Conservation (phyloP, 1,140 invertebrate species). For the Zophobas atratus region DNA sequence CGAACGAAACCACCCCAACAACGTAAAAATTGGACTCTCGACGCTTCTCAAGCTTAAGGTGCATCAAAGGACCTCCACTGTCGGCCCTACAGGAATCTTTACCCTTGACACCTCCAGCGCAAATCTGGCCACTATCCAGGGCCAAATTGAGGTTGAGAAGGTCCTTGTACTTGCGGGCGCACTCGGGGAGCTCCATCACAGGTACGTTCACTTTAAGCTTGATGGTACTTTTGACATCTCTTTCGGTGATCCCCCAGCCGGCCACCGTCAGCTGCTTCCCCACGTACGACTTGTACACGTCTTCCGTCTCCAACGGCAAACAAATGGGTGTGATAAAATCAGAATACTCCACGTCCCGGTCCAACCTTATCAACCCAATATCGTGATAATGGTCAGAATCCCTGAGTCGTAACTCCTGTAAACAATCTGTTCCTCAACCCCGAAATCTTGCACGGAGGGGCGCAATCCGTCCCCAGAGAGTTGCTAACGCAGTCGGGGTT, state of each 20-base stretch:
- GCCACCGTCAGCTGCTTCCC: constrained; percentile 77
- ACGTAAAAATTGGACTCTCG: constrained; percentile 71
- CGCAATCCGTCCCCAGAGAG: constrained; percentile 67
- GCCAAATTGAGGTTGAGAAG: background rate
- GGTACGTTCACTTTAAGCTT: constrained; percentile 70
- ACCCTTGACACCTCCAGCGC: constrained; percentile 72
- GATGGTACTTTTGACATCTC: constrained; percentile 71
- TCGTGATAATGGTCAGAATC: constrained; percentile 79
- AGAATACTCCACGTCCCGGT: constrained; percentile 71
- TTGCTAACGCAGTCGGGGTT: constrained; percentile 72
- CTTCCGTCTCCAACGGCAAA: constrained; percentile 73
- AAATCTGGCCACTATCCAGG: constrained; percentile 68
- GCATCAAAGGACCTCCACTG: constrained; percentile 83
- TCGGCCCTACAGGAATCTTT: constrained; percentile 71
- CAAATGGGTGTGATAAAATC: constrained; percentile 87
- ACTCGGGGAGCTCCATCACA: constrained; percentile 14
- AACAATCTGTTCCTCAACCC: constrained; percentile 75
- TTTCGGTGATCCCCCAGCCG: constrained; percentile 88
- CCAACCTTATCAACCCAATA: constrained; percentile 82
- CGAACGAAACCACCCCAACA: constrained; percentile 82
- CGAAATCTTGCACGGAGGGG: constrained; percentile 74
- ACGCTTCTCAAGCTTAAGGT: constrained; percentile 12
- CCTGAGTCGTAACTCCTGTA: constrained; percentile 79
- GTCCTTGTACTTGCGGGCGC: background rate
- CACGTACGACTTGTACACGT: constrained; percentile 67